Evolutionary conservation across 1,140 invertebrate species (phyloP).

Genomic region (Zeugodacus cucurbitae): DNA sequence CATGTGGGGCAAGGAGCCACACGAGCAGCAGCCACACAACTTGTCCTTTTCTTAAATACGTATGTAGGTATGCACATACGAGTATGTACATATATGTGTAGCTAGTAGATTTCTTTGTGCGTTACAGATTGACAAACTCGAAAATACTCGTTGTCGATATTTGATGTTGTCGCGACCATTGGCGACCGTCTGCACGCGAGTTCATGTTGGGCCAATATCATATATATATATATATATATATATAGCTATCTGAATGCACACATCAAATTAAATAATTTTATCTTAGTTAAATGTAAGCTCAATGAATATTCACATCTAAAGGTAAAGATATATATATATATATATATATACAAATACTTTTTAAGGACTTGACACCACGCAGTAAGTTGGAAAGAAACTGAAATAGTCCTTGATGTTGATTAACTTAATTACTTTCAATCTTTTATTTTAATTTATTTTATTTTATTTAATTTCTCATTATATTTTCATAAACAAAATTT

Average conservation of each 20-base stretch:
- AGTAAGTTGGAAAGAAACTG: neutral
- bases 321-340: neutral
- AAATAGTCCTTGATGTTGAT: neutral
- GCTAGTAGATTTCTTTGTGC: neutral
- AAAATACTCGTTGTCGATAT: constrained; percentile 2
- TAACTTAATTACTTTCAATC: neutral
- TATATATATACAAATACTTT: neutral
- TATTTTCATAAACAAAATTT: neutral
- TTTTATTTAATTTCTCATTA: neutral
- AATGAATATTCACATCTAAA: neutral
- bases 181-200: constrained; percentile 20
- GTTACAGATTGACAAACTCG: neutral
- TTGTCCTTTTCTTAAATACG: neutral
- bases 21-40: neutral
- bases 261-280: neutral
- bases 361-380: neutral
- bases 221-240: neutral
- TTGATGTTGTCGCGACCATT: constrained; percentile 5
- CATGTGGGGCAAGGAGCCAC: neutral
- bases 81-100: neutral
- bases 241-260: neutral
- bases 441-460: neutral
- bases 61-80: neutral
- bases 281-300: neutral
- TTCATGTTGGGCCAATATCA: neutral